A percentile compares a stretch with the other conserved stretches of the same genome.
These are phyloP conservation scores for Champsocephalus gunnari DNA, from an alignment of 2,797 vertebrate genomes.

Conservation along the genomic window DNA sequence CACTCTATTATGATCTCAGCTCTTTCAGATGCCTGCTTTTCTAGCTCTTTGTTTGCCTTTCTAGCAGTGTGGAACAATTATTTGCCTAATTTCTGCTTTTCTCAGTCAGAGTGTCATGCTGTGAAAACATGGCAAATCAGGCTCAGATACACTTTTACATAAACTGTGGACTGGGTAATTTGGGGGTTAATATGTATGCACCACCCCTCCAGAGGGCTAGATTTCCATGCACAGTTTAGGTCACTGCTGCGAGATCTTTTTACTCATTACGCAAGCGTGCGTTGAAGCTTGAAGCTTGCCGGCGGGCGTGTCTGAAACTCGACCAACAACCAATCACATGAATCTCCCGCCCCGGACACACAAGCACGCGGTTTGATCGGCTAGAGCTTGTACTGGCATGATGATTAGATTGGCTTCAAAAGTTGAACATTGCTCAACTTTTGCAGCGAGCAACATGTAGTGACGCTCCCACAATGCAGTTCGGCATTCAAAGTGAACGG, in stretches of 20 bases:
- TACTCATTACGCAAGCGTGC: conserved; percentile 11
- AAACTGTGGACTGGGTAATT: background rate
- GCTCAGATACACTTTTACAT: conserved; percentile 16
- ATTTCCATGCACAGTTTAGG: conserved; percentile 19
- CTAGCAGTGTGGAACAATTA: background rate
- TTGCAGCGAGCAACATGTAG: too few species aligned
- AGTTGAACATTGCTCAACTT: too few species aligned
- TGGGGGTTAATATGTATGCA: conserved; percentile 14
- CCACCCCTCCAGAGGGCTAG: background rate
- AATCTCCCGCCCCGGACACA: too few species aligned
- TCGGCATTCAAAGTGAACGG: too few species aligned
- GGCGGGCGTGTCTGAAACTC: too few species aligned
- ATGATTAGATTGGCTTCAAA: too few species aligned
- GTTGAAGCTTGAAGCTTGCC: too few species aligned
- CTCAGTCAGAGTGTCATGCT: background rate
- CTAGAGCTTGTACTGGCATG: too few species aligned
- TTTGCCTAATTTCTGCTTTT: background rate
- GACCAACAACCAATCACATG: too few species aligned
- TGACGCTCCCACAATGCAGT: too few species aligned
- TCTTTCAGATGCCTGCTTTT: conserved; percentile 10
- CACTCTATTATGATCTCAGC: conserved; percentile 13
- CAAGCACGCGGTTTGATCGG: too few species aligned
- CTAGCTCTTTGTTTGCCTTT: conserved; percentile 18
- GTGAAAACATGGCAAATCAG: conserved; percentile 1
- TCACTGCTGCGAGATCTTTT: conserved; percentile 7